Conservation (phyloP, 2,113 vertebrate species). For the Anolis sagrei region DNA sequence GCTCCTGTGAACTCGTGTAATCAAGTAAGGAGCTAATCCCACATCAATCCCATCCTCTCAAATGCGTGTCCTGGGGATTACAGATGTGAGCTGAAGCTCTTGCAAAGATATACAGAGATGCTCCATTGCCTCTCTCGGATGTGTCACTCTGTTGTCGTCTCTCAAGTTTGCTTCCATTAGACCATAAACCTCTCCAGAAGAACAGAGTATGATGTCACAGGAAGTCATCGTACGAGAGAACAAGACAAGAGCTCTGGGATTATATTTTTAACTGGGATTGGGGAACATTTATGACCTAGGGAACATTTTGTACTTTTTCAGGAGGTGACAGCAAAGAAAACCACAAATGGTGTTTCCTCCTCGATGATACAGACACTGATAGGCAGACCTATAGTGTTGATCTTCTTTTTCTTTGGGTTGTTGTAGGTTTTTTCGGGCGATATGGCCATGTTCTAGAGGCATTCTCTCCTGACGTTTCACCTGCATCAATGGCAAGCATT, state of each 20-base stretch:
- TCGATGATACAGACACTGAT: too few relatives aligned
- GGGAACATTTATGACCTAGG: slow-evolving; percentile 68
- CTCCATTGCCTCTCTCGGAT: slow-evolving; percentile 41
- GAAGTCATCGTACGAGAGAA: slow-evolving; percentile 66
- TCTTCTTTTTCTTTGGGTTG: too few relatives aligned
- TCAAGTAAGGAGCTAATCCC: slow-evolving; percentile 73
- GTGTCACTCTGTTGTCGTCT: slow-evolving; percentile 66
- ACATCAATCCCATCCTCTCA: slow-evolving; percentile 68
- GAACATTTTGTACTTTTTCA: slow-evolving; percentile 76
- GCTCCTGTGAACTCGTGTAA: slow-evolving; percentile 67
- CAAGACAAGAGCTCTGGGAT: slow-evolving; percentile 75
- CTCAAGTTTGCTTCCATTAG: slow-evolving; percentile 66
- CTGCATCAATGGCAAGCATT: too few relatives aligned
- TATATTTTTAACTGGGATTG: slow-evolving; percentile 69
- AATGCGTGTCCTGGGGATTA: slow-evolving; percentile 64
- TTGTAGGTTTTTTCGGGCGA: too few relatives aligned
- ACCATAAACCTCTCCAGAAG: slow-evolving; percentile 71
- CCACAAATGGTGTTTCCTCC: slow-evolving; percentile 63
- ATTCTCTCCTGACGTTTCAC: too few relatives aligned
- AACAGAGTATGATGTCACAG: slow-evolving; percentile 71
- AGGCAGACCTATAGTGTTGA: too few relatives aligned
- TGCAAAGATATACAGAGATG: slow-evolving; percentile 71
- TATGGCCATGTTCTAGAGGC: too few relatives aligned
- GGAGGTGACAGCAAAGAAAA: slow-evolving; percentile 68
- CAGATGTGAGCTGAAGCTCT: slow-evolving; percentile 52